Conservation (phyloP, 1,140 invertebrate genomes). For the Grapholita molesta region DNA sequence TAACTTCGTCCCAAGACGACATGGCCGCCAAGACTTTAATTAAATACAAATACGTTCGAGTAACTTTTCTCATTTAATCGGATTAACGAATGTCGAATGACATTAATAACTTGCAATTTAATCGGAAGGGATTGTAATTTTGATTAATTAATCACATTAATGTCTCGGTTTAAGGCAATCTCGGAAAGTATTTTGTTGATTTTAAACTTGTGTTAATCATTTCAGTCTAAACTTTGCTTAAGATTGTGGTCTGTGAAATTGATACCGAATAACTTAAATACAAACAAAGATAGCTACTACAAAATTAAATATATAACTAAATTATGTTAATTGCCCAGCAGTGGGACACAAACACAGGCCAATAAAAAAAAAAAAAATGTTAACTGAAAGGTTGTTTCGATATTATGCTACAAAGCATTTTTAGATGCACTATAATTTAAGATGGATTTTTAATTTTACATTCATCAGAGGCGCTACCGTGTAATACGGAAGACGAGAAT, state of each 20-base stretch:
- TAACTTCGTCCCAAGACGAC: not conserved
- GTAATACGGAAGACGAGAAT: too few relatives aligned
- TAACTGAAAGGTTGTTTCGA: too few relatives aligned
- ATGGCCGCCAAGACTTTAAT: slow-evolving; percentile 12
- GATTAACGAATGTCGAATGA: slow-evolving; percentile 13
- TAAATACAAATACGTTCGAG: slow-evolving; percentile 3
- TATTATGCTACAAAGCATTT: too few relatives aligned
- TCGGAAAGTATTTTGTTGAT: not conserved
- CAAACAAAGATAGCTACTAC: too few relatives aligned
- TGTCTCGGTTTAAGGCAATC: not conserved
- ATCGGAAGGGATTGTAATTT: slow-evolving; percentile 13
- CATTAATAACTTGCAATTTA: slow-evolving; percentile 14
- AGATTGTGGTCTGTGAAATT: not conserved
- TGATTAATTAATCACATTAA: slow-evolving; percentile 2
- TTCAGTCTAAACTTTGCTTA: not conserved
- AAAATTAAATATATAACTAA: too few relatives aligned
- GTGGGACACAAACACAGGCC: too few relatives aligned
- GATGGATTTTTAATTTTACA: too few relatives aligned
- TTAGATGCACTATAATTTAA: too few relatives aligned
- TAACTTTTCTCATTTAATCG: slow-evolving; percentile 9
- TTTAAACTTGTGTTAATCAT: not conserved
- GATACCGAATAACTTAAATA: too few relatives aligned
- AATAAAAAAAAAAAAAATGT: too few relatives aligned
- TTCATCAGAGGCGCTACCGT: too few relatives aligned
- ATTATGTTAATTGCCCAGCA: too few relatives aligned